Evolutionary conservation across 2,113 vertebrate genomes (phyloP), one percentile per base, ranked within the genome.

Genomic region (Anguilla rostrata): DNA sequence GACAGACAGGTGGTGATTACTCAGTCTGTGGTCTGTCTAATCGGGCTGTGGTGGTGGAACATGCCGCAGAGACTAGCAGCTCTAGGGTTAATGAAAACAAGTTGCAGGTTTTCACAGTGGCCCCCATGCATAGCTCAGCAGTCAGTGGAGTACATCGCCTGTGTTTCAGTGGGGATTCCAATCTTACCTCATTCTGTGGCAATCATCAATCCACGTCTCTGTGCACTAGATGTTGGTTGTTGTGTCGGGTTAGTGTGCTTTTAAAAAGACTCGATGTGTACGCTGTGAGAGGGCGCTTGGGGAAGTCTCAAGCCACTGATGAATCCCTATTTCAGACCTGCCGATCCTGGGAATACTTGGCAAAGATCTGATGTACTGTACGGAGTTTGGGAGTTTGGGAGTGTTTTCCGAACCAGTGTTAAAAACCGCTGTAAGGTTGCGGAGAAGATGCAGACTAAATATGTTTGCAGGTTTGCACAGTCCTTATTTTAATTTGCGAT

Each of bases 281-380:
- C 5, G 82, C 75, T 83, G 79, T 82, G 20, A 34, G 78, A 80
- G 88, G 86, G 89, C 85, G 88, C 85, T 57, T 60, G 85, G 87
- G 92, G 90, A 91, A 92, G 92, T 26, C 26, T 84, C 92, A 88
- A 91, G 91, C 91, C 87, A 88, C 90, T 84, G 88, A 84, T 90
- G 88, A 85, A 84, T 57, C 91, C 85, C 87, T 88, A 89, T 84
- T 84, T 87, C 90, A 87, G 88, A 84, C 86, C 92, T 91, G 95
- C 91, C 92, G 92, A 95, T 95, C 94, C 95, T 96, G 95, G 95
- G 95, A 93, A 95, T 95, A 95, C 95, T 95, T 95, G 95, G 94
- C 92, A 86, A 81, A 63, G 56, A 66, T 93, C 91, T 92, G n/a
- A 94, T 93, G 95, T 96, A 95, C 94, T 96, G 95, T 95, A 95